phyloP scores from a whole-genome alignment of 2,797 vertebrate genomes.

The Morelia viridis region DNA sequence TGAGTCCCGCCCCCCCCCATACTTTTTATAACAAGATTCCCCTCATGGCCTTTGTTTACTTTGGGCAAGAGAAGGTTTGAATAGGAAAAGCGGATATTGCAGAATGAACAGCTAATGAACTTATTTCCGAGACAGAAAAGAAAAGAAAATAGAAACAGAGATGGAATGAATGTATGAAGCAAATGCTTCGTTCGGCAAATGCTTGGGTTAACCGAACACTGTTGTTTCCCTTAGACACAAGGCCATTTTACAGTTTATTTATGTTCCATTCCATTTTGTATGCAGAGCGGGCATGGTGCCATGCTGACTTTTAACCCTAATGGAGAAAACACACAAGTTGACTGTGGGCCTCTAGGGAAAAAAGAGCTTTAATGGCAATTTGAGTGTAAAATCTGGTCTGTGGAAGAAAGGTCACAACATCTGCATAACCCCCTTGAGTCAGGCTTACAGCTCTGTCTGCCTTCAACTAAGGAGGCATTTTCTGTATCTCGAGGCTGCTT shows the following conservation, averaged over 20 bases:
- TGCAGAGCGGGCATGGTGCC: conserved; percentile 79
- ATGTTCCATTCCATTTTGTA: conserved; percentile 79
- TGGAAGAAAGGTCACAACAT: conserved; percentile 96
- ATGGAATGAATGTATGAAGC: conserved; percentile 24
- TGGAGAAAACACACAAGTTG: conserved; percentile 74
- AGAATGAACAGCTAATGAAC: background rate
- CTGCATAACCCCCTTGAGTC: conserved; percentile 92
- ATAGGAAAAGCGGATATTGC: background rate
- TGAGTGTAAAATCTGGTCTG: conserved; percentile 94
- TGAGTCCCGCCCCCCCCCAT: background rate
- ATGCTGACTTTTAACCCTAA: conserved; percentile 85
- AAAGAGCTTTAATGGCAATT: conserved; percentile 89
- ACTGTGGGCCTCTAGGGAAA: conserved; percentile 79
- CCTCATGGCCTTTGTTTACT: background rate
- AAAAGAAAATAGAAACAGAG: background rate
- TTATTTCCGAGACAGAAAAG: background rate
- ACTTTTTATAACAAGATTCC: background rate
- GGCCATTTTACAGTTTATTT: conserved; percentile 74
- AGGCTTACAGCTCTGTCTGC: conserved; percentile 85
- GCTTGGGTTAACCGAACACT: background rate
- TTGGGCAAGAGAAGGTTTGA: background rate
- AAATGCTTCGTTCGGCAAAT: background rate
- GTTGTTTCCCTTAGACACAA: conserved; percentile 23
- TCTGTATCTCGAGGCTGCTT: conserved; percentile 77
- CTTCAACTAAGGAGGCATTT: conserved; percentile 78